These are phyloP conservation scores for Homarus americanus DNA, from an alignment of 1,140 invertebrate genomes.

Conservation along the genomic window DNA sequence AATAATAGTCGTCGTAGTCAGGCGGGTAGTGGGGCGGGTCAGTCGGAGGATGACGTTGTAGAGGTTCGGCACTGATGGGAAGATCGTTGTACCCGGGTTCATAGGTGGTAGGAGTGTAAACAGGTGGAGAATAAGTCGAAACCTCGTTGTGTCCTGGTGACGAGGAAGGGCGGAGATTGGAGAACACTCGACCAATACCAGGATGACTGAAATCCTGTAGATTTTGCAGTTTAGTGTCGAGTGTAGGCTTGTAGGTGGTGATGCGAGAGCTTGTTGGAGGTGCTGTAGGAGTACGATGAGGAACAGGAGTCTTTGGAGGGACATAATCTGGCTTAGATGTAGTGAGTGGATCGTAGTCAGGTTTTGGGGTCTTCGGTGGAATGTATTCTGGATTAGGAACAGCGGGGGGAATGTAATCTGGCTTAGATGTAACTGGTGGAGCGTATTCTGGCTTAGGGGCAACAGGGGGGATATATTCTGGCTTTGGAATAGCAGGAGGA, in stretches of 20 bases:
- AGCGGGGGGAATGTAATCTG: constrained; percentile 28
- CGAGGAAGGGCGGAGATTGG: not conserved
- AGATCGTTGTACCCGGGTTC: constrained; percentile 57
- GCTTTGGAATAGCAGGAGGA: not conserved
- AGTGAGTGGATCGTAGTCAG: constrained; percentile 24
- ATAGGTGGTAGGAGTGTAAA: constrained; percentile 47
- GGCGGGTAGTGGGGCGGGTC: constrained; percentile 12
- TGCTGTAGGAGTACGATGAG: not conserved
- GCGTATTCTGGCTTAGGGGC: constrained; percentile 17
- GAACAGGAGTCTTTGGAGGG: not conserved
- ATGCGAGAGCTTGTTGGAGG: not conserved
- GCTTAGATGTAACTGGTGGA: constrained; percentile 20
- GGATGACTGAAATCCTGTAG: constrained; percentile 62
- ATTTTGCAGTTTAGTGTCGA: constrained; percentile 12
- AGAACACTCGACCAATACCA: not conserved
- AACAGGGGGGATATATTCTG: not conserved
- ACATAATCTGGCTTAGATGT: constrained; percentile 53
- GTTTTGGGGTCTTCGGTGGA: constrained; percentile 22
- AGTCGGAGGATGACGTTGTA: not conserved
- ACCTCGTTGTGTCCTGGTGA: too few species aligned
- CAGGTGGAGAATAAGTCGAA: constrained; percentile 51
- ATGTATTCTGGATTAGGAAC: constrained; percentile 19
- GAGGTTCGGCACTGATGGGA: not conserved
- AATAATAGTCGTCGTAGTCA: constrained; percentile 10
- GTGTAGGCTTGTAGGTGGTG: constrained; percentile 57